These are phyloP conservation scores for Mustela nigripes DNA, from an alignment of 2,113 vertebrate species.

Conservation along the genomic window DNA sequence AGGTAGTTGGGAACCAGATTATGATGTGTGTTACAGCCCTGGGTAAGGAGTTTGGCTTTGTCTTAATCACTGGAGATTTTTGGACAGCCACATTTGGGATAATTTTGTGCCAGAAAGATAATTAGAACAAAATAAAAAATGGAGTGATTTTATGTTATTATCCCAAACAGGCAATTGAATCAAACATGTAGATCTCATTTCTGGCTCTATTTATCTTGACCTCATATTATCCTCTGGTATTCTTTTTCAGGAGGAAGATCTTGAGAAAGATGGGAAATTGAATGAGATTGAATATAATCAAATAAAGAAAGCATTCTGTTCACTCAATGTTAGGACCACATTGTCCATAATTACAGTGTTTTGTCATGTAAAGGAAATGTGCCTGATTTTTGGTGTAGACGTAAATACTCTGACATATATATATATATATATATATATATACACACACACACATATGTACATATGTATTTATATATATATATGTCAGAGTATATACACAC, in stretches of 20 bases:
- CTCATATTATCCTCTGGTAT: neutral
- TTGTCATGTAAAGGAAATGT: neutral
- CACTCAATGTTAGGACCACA: neutral
- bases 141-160: neutral
- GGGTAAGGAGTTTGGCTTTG: neutral
- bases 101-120: conserved; percentile 11
- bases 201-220: neutral
- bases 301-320: neutral
- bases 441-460: too few relatives aligned
- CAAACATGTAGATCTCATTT: neutral
- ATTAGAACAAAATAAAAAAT: neutral
- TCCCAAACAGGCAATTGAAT: neutral
- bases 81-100: neutral
- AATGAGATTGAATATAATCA: neutral
- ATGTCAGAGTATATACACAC: too few relatives aligned
- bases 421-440: too few relatives aligned
- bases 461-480: too few relatives aligned
- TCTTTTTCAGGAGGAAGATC: neutral
- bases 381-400: neutral
- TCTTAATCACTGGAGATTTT: neutral
- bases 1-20: neutral
- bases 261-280: neutral
- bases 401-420: neutral
- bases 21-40: neutral
- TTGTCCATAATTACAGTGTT: neutral